Evolutionary conservation across 2,113 vertebrate species (phyloP), one percentile per base, ranked within the genome.

Genomic region (Amphiprion percula): DNA sequence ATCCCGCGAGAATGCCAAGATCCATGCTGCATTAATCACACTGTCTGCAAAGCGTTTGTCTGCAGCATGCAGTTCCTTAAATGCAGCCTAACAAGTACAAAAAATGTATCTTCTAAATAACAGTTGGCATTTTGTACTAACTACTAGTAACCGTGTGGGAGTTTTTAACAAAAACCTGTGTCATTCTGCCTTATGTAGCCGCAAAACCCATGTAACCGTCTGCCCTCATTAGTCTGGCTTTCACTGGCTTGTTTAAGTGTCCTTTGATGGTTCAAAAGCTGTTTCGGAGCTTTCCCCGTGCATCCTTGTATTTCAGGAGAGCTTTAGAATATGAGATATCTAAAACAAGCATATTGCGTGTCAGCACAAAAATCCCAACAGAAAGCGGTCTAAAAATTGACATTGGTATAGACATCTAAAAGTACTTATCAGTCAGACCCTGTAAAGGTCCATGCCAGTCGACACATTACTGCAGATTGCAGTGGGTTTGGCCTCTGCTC

Each of bases 221-320:
- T 71, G 79, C 49, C 66, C 80, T 79, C 74, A 77, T 77, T 80
- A 67, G 59, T 74, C 65, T 84, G 77, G 16, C 62, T 84, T 75
- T 77, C 39, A 15, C 55, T 77, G 79, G 16, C 52, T n/a, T 70
- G 61, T 82, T 70, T 49, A 60, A 70, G 46, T 85, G 71, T 62
- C 56, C 56, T 80, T 74, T 73, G 54, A 80, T 56, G 44, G 24
- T 64, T 54, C 76, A 53, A 72, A 75, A 69, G 21, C 83, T 73
- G 50, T 62, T 74, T 67, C 49, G 1, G 8, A 0, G 52, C 12
- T 46, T 67, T 41, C 5, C 19, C 19, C n/a, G n/a, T 68, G 37
- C 26, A 66, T 63, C 11, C 33, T 68, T 76, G 19, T 10, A 47
- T 77, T 63, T 55, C 8, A 59, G 26, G 2, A 44, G 9, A 59